Percentiles rank a stretch among this genome's conserved stretches.
These are phyloP conservation scores for Oxyruncus cristatus DNA, from an alignment of 2,113 vertebrate species.

Conservation along the genomic window DNA sequence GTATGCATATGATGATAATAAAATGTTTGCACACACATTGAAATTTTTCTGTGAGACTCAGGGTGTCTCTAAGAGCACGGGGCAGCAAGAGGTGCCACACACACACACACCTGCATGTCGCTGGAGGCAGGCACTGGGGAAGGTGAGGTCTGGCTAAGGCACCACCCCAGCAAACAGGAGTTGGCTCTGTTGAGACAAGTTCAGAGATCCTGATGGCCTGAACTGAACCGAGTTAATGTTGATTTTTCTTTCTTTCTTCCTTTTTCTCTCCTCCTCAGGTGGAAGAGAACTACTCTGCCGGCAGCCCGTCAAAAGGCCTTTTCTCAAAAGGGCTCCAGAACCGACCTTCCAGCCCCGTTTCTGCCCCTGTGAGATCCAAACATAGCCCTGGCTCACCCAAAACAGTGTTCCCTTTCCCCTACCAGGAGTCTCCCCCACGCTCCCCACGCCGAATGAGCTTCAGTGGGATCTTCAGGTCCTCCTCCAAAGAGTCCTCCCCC, in stretches of 20 bases:
- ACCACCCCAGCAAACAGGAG: background rate
- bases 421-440: constrained; percentile 86
- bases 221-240: background rate
- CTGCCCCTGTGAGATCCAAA: constrained; percentile 82
- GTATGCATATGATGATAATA: background rate
- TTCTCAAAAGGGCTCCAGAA: constrained; percentile 82
- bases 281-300: constrained; percentile 73
- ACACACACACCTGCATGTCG: rapidly evolving
- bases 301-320: constrained; percentile 85
- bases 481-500: constrained; percentile 85
- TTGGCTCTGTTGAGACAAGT: background rate
- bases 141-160: background rate
- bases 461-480: constrained; percentile 90
- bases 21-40: background rate
- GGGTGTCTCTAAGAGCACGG: background rate
- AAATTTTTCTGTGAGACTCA: background rate
- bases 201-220: background rate
- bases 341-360: constrained; percentile 83
- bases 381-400: constrained; percentile 82
- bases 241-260: background rate
- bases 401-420: constrained; percentile 86
- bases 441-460: constrained; percentile 90
- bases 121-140: background rate
- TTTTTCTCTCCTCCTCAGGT: constrained; percentile 69
- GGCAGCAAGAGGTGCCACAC: background rate